Evolutionary conservation across 2,797 vertebrate genomes (phyloP).

Genomic region (Apogon hyalosoma): DNA sequence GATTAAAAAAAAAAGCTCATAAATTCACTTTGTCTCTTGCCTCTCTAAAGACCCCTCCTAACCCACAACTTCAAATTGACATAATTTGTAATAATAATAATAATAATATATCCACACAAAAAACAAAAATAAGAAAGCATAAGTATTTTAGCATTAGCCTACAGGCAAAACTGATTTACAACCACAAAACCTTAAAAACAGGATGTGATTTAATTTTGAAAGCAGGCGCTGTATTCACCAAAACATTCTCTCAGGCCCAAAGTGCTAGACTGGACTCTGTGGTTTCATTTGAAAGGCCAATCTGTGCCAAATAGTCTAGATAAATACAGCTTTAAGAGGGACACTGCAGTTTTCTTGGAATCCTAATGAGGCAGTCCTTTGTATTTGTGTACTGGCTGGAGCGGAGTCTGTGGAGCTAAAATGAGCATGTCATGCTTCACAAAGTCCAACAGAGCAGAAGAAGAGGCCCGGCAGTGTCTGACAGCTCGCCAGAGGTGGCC

Average conservation of each 20-base stretch:
- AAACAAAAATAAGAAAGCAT: no score
- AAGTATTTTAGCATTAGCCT: no score
- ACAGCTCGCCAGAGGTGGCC: conserved; percentile 71
- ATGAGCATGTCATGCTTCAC: conserved; percentile 76
- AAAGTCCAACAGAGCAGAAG: conserved; percentile 61
- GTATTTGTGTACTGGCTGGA: conserved; percentile 77
- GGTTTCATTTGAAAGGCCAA: conserved; percentile 59
- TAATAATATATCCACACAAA: no score
- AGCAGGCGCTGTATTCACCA: conserved; percentile 51
- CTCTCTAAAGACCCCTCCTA: no score
- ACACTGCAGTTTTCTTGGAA: conserved; percentile 69
- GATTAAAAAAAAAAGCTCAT: no score
- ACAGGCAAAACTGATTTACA: no score
- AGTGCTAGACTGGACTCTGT: conserved; percentile 51
- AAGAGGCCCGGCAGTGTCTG: conserved; percentile 63
- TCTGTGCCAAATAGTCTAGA: conserved; percentile 69
- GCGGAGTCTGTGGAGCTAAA: conserved; percentile 74
- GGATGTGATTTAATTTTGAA: conserved; percentile 39
- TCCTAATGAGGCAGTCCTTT: conserved; percentile 87
- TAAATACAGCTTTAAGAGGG: conserved; percentile 77
- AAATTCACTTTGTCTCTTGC: no score
- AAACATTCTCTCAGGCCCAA: conserved; percentile 64
- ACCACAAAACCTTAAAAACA: conserved; percentile 23
- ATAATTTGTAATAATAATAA: no score
- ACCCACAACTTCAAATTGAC: no score